Evolutionary conservation across 2,113 vertebrate species (phyloP), one percentile per base, ranked within the genome.

Genomic region (Paradisaea rubra): DNA sequence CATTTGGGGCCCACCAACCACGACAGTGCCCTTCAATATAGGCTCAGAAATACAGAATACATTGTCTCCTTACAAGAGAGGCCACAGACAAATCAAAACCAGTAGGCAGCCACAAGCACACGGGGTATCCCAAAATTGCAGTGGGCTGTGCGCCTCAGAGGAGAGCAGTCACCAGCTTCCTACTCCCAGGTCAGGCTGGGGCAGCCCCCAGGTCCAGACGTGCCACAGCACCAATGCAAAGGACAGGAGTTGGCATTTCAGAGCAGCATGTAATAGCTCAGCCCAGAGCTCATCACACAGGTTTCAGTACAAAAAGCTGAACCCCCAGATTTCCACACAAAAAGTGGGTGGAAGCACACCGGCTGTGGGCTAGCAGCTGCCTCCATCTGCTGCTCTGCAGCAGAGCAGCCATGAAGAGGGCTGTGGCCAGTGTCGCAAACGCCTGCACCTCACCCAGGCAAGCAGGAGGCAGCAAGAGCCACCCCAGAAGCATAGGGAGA

Each of bases 31-130:
- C 53, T 86, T 95, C 86, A 65, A 66, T 22, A 49, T 4, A 50
- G 15, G 8, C 84, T 83, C 54, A 77, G 66, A 76, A 89, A 83
- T 13, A 69, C 86, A 93, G 49, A 41, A 20, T 15, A 45, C 57
- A 64, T 64, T 89, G 87, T 91, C 81, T 87, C 35, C 59, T 85
- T 39, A 47, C 50, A 77, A 85, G 73, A 79, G 50, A 15, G 0
- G 66, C 71, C 71, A 28, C 72, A 92, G 47, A 73, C 74, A 92
- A 88, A 96, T 85, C 71, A 91, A 93, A 93, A 88, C 24, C 89
- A 96, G 93, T n/a, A 86, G 80, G 81, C 82, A 90, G 90, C 35
- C 5, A 4, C 50, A 66, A 66, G 59, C 9, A 1, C 33, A 72
- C 7, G 4, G 39, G 9, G 23, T 10, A 63, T 69, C 41, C 61